These are phyloP conservation scores for Leptogaster cylindrica DNA, from an alignment of 2,888 invertebrate species.

Conservation along the genomic window DNA sequence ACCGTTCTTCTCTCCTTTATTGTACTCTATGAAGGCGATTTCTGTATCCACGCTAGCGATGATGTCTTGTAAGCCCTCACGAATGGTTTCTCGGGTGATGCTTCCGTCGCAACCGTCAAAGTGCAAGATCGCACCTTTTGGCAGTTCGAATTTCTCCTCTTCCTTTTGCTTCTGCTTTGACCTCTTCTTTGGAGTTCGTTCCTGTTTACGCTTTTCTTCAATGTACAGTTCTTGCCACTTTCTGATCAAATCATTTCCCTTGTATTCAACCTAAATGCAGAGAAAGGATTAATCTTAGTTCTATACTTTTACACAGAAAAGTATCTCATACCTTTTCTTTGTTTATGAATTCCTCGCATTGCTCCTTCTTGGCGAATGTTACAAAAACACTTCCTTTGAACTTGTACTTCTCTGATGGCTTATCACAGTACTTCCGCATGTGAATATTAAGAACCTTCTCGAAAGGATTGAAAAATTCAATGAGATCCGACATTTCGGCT, in stretches of 20 bases:
- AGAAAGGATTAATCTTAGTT: background rate
- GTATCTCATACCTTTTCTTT: conserved; percentile 63
- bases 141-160: conserved; percentile 61
- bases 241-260: conserved; percentile 69
- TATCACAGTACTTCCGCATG: conserved; percentile 69
- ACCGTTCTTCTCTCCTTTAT: conserved; percentile 75
- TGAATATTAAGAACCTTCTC: conserved; percentile 74
- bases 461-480: conserved; percentile 74
- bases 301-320: background rate
- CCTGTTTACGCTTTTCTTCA: conserved; percentile 70
- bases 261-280: conserved; percentile 66
- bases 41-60: conserved; percentile 63
- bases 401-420: conserved; percentile 68
- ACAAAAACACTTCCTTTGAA: conserved; percentile 95
- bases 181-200: conserved; percentile 66
- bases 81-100: conserved; percentile 75
- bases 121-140: conserved; percentile 77
- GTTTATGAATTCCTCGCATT: conserved; percentile 79
- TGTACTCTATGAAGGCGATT: conserved; percentile 78
- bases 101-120: conserved; percentile 70
- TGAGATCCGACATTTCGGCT: conserved; percentile 71
- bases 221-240: conserved; percentile 76
- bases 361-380: conserved; percentile 81
- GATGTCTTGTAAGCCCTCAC: conserved; percentile 66
- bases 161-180: conserved; percentile 51